These are phyloP conservation scores for Alouatta palliata DNA, from an alignment of 2,113 vertebrate species.

Conservation along the genomic window DNA sequence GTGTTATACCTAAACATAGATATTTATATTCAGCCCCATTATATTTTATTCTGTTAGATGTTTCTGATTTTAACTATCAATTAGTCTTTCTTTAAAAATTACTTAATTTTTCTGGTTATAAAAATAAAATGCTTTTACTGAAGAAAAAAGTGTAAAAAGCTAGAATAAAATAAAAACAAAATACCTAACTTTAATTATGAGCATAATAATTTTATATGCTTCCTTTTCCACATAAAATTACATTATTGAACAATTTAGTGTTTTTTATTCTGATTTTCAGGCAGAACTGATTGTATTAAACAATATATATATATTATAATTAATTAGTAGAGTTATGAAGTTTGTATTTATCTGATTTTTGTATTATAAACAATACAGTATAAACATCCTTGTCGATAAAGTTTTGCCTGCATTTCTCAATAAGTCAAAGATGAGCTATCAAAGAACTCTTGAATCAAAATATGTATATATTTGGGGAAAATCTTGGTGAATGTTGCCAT, in stretches of 20 bases:
- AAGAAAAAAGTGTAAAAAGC: neutral
- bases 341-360: neutral
- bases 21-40: neutral
- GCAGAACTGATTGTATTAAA: neutral
- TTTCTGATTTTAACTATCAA: neutral
- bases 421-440: neutral
- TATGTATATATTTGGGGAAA: neutral
- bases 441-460: neutral
- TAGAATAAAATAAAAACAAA: neutral
- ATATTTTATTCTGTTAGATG: neutral
- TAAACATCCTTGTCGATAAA: neutral
- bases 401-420: neutral
- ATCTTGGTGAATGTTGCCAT: neutral
- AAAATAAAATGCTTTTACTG: neutral
- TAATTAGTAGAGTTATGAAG: neutral
- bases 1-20: constrained; percentile 8
- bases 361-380: neutral
- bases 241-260: neutral
- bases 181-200: neutral
- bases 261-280: neutral
- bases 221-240: neutral
- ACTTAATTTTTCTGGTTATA: neutral
- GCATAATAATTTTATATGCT: neutral
- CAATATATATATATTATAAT: neutral
- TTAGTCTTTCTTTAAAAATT: neutral